These are phyloP conservation scores for Arion vulgaris DNA, from an alignment of 1,140 invertebrate species.

Conservation along the genomic window DNA sequence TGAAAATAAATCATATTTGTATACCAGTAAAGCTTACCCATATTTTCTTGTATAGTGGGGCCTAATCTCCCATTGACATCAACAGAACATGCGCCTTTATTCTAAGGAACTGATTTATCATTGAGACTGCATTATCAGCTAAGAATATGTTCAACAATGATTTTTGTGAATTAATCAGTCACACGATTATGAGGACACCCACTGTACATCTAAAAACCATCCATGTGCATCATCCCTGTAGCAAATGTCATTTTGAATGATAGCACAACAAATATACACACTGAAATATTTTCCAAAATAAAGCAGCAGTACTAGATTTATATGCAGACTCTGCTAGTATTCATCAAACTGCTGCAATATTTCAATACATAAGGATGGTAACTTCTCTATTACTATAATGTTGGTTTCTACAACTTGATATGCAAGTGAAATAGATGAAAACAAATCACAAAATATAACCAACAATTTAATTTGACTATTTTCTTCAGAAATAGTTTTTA, in stretches of 20 bases:
- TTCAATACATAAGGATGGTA: background rate
- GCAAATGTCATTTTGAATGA: background rate
- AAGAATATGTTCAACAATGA: too few relatives aligned
- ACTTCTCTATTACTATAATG: background rate
- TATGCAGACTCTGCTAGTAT: background rate
- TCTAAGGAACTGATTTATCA: too few relatives aligned
- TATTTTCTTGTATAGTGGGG: background rate
- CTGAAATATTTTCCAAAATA: background rate
- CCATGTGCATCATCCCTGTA: background rate
- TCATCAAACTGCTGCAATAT: background rate
- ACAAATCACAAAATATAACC: too few relatives aligned
- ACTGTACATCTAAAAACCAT: background rate
- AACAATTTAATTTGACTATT: too few relatives aligned
- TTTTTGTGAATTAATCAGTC: too few relatives aligned
- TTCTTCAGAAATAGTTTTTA: too few relatives aligned
- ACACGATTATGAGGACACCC: too few relatives aligned
- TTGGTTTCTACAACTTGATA: background rate
- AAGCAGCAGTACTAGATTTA: background rate
- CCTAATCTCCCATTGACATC: too few relatives aligned
- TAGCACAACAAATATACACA: slow-evolving; percentile 4
- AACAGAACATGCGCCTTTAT: too few relatives aligned
- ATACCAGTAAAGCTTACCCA: background rate
- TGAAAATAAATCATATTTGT: background rate
- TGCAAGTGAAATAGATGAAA: too few relatives aligned
- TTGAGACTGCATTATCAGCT: too few relatives aligned